phyloP scores from a whole-genome alignment of 2,113 vertebrate genomes.

The Ciconia boyciana region DNA sequence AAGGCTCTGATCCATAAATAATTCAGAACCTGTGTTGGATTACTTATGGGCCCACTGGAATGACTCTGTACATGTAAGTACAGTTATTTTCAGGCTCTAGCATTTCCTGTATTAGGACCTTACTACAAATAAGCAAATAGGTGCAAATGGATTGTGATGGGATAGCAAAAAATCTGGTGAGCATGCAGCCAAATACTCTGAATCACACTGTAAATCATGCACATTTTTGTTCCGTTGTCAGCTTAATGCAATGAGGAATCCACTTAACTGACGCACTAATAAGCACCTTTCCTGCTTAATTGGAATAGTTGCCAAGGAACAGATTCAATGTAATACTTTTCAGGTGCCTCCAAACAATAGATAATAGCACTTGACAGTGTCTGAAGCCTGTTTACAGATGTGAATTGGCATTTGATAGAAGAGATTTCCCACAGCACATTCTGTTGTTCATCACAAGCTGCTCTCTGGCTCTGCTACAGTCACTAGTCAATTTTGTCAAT shows the following conservation, averaged over 20 bases:
- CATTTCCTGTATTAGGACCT: neutral
- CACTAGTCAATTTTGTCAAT: neutral
- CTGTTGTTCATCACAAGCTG: neutral
- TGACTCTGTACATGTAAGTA: neutral
- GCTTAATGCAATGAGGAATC: neutral
- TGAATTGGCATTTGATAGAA: neutral
- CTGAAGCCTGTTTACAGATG: neutral
- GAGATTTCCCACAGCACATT: neutral
- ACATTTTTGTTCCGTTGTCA: neutral
- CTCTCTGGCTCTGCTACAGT: neutral
- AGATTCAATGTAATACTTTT: neutral
- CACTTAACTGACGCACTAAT: neutral
- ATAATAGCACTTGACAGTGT: neutral
- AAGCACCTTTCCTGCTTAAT: constrained; percentile 14
- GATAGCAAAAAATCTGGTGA: neutral
- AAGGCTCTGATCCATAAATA: neutral
- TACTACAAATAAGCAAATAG: neutral
- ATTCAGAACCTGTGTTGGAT: neutral
- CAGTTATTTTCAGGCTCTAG: neutral
- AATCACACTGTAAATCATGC: neutral
- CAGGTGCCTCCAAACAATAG: constrained; percentile 30
- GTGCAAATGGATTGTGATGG: neutral
- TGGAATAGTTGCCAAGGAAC: constrained; percentile 36
- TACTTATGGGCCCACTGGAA: neutral
- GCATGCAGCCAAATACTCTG: neutral